Evolutionary conservation across 2,888 invertebrate species (phyloP).

Genomic region (Caenorhabditis auriculariae): DNA sequence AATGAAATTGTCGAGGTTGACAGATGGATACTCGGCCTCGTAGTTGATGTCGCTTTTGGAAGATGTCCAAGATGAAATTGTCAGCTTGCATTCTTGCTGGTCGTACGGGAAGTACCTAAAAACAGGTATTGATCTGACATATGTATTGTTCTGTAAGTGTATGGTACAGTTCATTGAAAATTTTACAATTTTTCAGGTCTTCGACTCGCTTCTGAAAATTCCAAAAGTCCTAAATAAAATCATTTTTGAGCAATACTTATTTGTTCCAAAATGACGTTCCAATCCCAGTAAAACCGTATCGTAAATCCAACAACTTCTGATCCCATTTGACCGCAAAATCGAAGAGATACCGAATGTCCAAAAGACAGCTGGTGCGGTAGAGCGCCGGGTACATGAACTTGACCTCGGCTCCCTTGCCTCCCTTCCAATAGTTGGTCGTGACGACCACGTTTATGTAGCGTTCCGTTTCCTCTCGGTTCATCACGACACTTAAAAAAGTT

Average conservation of each 20-base stretch:
- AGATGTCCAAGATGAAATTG: slow-evolving; percentile 61
- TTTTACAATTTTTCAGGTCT: not conserved
- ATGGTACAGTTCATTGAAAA: too few species aligned
- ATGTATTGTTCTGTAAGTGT: too few species aligned
- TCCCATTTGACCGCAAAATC: not conserved
- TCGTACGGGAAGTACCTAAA: slow-evolving; percentile 60
- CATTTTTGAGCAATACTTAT: not conserved
- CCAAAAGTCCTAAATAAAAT: too few species aligned
- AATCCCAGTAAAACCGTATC: not conserved
- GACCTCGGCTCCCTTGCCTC: slow-evolving; percentile 53
- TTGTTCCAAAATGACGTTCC: not conserved
- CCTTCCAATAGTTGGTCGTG: slow-evolving; percentile 59
- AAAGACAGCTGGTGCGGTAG: slow-evolving; percentile 58
- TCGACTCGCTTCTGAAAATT: not conserved
- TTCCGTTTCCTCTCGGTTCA: slow-evolving; percentile 62
- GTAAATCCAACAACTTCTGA: not conserved
- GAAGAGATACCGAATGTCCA: slow-evolving; percentile 49
- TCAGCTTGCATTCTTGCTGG: slow-evolving; percentile 57
- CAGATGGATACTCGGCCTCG: slow-evolving; percentile 48
- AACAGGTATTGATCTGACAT: too few species aligned
- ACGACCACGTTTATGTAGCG: slow-evolving; percentile 61
- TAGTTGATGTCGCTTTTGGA: slow-evolving; percentile 59
- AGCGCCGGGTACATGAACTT: slow-evolving; percentile 62
- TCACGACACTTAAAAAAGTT: slow-evolving; percentile 53
- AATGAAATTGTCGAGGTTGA: slow-evolving; percentile 60